Percentiles rank a stretch among this genome's conserved stretches.
These are phyloP conservation scores for Drosophila helvetica DNA, from an alignment of 2,888 invertebrate genomes.

Conservation along the genomic window DNA sequence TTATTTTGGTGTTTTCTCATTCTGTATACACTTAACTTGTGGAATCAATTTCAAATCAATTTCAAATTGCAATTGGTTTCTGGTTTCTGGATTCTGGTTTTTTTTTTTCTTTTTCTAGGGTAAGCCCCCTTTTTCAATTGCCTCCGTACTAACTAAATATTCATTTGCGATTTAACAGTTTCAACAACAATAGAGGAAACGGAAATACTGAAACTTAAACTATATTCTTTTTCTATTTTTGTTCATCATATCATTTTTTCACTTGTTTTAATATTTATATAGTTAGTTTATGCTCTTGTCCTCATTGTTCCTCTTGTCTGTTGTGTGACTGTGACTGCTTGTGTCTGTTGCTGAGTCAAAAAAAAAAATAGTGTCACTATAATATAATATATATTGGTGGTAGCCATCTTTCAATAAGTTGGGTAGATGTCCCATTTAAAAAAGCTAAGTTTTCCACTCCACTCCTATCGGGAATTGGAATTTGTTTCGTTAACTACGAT, in stretches of 20 bases:
- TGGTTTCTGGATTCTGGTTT: background rate
- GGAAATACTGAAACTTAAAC: constrained; percentile 33
- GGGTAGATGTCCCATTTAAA: constrained; percentile 35
- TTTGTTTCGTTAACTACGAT: constrained; percentile 45
- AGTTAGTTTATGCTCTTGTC: constrained; percentile 1
- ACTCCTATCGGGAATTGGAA: constrained; percentile 17
- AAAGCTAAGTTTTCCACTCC: constrained; percentile 37
- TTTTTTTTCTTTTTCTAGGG: constrained; percentile 1
- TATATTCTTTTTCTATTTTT: background rate
- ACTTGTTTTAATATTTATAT: constrained; percentile 19
- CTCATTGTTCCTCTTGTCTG: background rate
- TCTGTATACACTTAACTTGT: constrained; percentile 20
- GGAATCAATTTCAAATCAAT: constrained; percentile 4
- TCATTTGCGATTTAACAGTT: constrained; percentile 33
- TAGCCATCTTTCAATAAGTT: constrained; percentile 16
- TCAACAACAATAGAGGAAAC: constrained; percentile 33
- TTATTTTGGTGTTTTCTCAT: constrained; percentile 14
- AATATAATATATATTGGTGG: constrained; percentile 7
- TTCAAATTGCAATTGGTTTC: constrained; percentile 6
- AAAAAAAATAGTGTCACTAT: constrained; percentile 5
- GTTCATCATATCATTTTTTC: background rate
- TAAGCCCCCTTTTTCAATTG: background rate
- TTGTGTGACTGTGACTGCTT: background rate
- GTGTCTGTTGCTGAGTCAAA: constrained; percentile 17
- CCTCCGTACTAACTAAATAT: constrained; percentile 42